Evolutionary conservation across 2,888 invertebrate species (phyloP).

Genomic region (Watsonalla binaria): DNA sequence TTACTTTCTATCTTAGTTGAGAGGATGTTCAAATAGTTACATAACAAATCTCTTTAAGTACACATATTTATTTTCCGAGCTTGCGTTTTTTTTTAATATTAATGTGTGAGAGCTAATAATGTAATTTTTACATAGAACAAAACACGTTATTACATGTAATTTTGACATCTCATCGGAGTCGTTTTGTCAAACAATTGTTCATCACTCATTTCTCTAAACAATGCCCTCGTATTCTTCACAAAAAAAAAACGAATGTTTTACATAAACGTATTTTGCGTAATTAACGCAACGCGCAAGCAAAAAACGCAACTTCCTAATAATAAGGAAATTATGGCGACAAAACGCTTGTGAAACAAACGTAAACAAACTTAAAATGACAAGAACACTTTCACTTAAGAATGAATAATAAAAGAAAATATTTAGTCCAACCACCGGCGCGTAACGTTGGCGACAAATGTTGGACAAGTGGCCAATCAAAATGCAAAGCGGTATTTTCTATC

Average conservation of each 20-base stretch:
- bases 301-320: conserved; percentile 17
- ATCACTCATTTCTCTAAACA: neutral
- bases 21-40: no score
- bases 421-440: conserved; percentile 36
- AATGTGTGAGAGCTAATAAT: no score
- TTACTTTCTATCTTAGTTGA: no score
- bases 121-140: no score
- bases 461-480: conserved; percentile 30
- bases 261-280: conserved; percentile 8
- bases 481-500: conserved; percentile 23
- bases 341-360: conserved; percentile 46
- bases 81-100: no score
- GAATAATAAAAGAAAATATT: conserved; percentile 49
- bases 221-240: neutral
- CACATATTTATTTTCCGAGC: no score
- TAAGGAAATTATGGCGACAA: conserved; percentile 39
- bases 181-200: neutral
- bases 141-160: no score
- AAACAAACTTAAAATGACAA: conserved; percentile 58
- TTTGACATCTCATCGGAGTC: no score
- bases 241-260: conserved; percentile 9
- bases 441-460: conserved; percentile 20
- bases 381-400: conserved; percentile 64
- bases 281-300: conserved; percentile 5
- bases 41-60: no score